phyloP scores from a whole-genome alignment of 64 coral and sea anemone species.

The Dendronephthya gigantea region DNA sequence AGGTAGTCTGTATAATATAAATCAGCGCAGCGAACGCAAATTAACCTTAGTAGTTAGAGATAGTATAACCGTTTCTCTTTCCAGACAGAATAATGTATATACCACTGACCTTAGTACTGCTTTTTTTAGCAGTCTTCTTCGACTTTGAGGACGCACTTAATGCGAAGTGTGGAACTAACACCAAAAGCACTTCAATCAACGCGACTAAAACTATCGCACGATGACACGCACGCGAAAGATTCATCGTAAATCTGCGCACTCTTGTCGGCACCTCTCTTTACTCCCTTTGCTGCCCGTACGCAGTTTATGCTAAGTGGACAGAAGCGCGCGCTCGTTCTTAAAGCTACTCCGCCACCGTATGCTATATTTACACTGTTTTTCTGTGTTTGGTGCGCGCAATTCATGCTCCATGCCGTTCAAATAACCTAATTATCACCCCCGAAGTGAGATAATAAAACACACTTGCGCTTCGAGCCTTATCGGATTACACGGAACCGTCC shows the following conservation, averaged over 20 bases:
- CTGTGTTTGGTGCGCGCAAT: background rate
- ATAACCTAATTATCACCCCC: background rate
- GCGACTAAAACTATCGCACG: background rate
- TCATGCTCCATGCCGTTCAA: conserved; percentile 5
- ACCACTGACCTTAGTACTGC: background rate
- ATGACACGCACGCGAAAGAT: background rate
- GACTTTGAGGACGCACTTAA: background rate
- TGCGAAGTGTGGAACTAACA: background rate
- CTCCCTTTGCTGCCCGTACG: background rate
- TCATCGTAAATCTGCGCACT: background rate
- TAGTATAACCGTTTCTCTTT: too few relatives aligned
- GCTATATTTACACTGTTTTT: background rate
- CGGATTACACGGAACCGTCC: background rate
- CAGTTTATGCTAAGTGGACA: background rate
- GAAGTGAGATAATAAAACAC: background rate
- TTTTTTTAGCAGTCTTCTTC: background rate
- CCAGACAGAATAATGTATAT: background rate
- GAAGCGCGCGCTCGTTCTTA: background rate
- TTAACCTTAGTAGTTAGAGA: too few relatives aligned
- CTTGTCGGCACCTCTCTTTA: background rate
- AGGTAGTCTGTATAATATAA: too few relatives aligned
- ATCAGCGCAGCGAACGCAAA: too few relatives aligned
- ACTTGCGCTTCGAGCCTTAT: background rate
- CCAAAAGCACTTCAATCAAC: background rate
- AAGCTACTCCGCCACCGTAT: background rate